phyloP scores from a whole-genome alignment of 2,797 vertebrate species.

The Carduelis carduelis region DNA sequence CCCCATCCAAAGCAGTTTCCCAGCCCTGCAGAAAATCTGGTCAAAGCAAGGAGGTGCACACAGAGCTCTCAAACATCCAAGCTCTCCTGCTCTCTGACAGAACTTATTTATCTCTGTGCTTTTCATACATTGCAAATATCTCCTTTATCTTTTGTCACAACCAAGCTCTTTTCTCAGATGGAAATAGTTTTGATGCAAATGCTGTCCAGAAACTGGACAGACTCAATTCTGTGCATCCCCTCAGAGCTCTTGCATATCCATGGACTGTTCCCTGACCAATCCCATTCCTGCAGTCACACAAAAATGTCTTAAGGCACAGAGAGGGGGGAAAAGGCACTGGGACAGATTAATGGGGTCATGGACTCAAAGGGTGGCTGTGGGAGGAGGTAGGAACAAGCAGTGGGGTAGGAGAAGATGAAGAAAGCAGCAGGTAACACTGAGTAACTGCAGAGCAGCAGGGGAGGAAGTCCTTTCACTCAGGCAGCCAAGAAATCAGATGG shows the following conservation, averaged over 20 bases:
- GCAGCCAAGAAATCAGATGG: background rate
- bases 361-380: background rate
- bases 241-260: background rate
- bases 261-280: background rate
- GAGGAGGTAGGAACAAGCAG: background rate
- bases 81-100: background rate
- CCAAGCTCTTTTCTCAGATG: background rate
- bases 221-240: background rate
- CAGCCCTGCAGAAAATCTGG: background rate
- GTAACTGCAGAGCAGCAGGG: background rate
- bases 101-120: background rate
- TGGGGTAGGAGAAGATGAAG: slow-evolving; percentile 21
- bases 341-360: background rate
- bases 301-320: background rate
- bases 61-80: background rate
- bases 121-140: background rate
- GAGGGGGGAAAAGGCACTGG: background rate
- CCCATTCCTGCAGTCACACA: background rate
- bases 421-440: slow-evolving; percentile 52
- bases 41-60: background rate
- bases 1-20: background rate
- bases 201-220: background rate
- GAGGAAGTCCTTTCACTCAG: slow-evolving; percentile 3
- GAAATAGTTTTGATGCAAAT: background rate
- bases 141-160: background rate